These are phyloP conservation scores for Epinotia bilunana DNA, from an alignment of 2,888 invertebrate genomes.

Conservation along the genomic window DNA sequence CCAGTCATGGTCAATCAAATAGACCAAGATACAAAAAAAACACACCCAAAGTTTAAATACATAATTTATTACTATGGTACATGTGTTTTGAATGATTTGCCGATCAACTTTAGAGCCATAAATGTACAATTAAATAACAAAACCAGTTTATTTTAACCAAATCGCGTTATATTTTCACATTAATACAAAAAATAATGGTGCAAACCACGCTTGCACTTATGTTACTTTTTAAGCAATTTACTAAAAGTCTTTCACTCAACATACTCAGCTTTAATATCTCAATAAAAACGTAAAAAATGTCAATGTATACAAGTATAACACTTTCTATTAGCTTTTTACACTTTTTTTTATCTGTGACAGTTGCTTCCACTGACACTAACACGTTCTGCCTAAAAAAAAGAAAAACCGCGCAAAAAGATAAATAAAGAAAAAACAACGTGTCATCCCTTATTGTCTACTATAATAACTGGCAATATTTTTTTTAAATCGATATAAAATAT, in stretches of 20 bases:
- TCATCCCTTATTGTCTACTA: conserved; percentile 33
- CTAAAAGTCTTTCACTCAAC: conserved; percentile 59
- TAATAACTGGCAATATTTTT: conserved; percentile 40
- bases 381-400: conserved; percentile 5
- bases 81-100: conserved; percentile 77
- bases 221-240: conserved; percentile 62
- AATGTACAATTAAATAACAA: conserved; percentile 53
- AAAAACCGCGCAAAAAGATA: conserved; percentile 11
- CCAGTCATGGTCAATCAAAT: too few relatives aligned
- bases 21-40: conserved; percentile 50
- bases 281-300: conserved; percentile 82
- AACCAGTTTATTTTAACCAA: conserved; percentile 46
- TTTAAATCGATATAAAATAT: conserved; percentile 41
- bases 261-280: conserved; percentile 61
- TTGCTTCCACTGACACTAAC: conserved; percentile 27
- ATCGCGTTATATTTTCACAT: conserved; percentile 49
- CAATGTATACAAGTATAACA: conserved; percentile 62
- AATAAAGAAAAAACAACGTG: conserved; percentile 32
- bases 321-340: conserved; percentile 58
- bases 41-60: conserved; percentile 72
- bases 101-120: conserved; percentile 52
- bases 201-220: conserved; percentile 62
- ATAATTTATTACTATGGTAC: conserved; percentile 84
- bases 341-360: conserved; percentile 43
- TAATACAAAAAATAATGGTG: conserved; percentile 49